A percentile compares a stretch with the other conserved stretches of the same genome.
phyloP scores from a whole-genome alignment of 2,113 vertebrate genomes.

The Petroica traversi region DNA sequence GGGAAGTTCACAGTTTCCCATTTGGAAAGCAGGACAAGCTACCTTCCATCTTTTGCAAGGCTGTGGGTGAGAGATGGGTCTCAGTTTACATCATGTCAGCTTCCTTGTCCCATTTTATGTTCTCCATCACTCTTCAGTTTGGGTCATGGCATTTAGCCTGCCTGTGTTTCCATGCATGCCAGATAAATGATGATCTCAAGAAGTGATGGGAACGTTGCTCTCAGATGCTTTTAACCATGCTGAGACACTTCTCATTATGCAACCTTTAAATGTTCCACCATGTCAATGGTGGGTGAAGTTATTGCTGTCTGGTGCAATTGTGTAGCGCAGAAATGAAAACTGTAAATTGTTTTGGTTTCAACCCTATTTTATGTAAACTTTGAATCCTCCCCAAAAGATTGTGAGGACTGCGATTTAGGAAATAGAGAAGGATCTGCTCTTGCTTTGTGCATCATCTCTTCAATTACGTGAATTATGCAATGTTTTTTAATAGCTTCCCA shows the following conservation, averaged over 20 bases:
- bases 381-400: neutral
- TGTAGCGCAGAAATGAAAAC: neutral
- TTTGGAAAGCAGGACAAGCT: neutral
- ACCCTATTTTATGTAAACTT: neutral
- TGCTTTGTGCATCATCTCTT: neutral
- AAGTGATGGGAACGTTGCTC: neutral
- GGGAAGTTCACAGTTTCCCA: neutral
- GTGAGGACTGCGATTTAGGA: neutral
- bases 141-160: neutral
- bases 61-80: neutral
- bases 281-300: neutral
- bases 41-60: neutral
- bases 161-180: rapidly evolving
- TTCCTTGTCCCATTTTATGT: neutral
- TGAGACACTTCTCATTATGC: neutral
- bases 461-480: neutral
- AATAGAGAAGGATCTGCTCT: neutral
- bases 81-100: neutral
- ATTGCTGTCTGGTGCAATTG: neutral
- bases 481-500: neutral
- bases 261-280: neutral
- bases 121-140: rapidly evolving
- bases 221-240: neutral
- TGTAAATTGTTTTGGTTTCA: neutral
- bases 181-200: neutral